Conservation (phyloP, 2,113 vertebrate species). For the Siphamia tubifer region DNA sequence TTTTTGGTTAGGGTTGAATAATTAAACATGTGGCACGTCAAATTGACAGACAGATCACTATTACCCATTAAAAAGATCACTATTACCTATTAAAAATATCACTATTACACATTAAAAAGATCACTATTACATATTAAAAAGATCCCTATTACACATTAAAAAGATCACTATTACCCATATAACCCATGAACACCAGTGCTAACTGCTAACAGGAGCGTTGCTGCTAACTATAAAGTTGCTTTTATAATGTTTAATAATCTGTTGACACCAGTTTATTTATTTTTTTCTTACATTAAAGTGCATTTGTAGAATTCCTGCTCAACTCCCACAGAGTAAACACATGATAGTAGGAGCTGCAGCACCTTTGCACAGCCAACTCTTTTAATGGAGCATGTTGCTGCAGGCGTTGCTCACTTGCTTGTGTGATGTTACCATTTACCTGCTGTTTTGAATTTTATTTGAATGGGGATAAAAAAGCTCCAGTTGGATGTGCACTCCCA, state of each 20-base stretch:
- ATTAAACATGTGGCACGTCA: no score
- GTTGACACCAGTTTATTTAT: no score
- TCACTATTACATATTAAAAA: no score
- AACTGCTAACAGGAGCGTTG: no score
- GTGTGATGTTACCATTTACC: slow-evolving; percentile 80
- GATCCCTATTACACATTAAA: no score
- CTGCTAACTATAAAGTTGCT: neutral
- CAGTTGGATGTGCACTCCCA: slow-evolving; percentile 53
- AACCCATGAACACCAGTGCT: no score
- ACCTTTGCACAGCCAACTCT: slow-evolving; percentile 67
- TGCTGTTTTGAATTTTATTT: slow-evolving; percentile 79
- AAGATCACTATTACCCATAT: no score
- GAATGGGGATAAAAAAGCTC: slow-evolving; percentile 79
- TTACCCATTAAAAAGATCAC: no score
- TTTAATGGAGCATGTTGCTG: slow-evolving; percentile 72
- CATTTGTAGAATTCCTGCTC: slow-evolving; percentile 42
- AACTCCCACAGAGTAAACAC: slow-evolving; percentile 76
- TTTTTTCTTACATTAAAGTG: slow-evolving; percentile 64
- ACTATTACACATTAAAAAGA: no score
- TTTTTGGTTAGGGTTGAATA: no score
- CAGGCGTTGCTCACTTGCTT: slow-evolving; percentile 71
- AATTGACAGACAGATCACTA: no score
- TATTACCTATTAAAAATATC: no score
- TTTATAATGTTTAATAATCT: slow-evolving; percentile 28
- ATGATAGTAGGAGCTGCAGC: slow-evolving; percentile 53